Evolutionary conservation across 2,888 invertebrate species (phyloP).

Genomic region (Brenthis hecate): DNA sequence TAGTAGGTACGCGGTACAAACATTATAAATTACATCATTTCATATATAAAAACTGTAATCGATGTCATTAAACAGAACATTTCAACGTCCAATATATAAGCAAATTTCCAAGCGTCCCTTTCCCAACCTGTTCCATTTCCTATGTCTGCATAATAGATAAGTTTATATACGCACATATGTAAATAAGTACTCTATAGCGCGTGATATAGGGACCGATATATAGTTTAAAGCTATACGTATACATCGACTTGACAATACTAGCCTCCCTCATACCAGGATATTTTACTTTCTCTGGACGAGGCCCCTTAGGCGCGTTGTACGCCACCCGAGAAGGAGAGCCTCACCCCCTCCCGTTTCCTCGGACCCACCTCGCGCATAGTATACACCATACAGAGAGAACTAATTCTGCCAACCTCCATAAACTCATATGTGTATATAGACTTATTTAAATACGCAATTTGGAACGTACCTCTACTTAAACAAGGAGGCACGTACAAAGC

Average conservation of each 20-base stretch:
- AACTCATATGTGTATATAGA: conserved; percentile 69
- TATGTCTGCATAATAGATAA: conserved; percentile 81
- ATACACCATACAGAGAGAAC: conserved; percentile 77
- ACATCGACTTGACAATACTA: conserved; percentile 80
- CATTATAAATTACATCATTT: too few relatives aligned
- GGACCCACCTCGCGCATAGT: conserved; percentile 73
- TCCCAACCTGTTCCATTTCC: conserved; percentile 73
- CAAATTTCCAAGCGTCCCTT: conserved; percentile 68
- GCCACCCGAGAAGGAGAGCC: conserved; percentile 53
- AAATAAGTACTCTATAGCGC: conserved; percentile 74
- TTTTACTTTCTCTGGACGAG: conserved; percentile 82
- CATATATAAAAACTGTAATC: conserved; percentile 38
- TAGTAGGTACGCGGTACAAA: too few relatives aligned
- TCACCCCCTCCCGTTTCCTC: conserved; percentile 47
- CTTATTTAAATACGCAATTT: conserved; percentile 79
- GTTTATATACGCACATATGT: conserved; percentile 75
- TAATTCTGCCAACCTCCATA: conserved; percentile 78
- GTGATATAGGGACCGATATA: conserved; percentile 73
- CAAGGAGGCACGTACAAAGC: conserved; percentile 51
- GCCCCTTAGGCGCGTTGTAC: conserved; percentile 72
- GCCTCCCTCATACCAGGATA: conserved; percentile 81
- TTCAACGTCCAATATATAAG: conserved; percentile 63
- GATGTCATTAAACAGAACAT: conserved; percentile 56
- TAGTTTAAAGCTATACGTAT: conserved; percentile 81
- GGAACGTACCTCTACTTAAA: conserved; percentile 54